phyloP scores from a whole-genome alignment of 2,888 invertebrate genomes.

The Argyra leucocephala region DNA sequence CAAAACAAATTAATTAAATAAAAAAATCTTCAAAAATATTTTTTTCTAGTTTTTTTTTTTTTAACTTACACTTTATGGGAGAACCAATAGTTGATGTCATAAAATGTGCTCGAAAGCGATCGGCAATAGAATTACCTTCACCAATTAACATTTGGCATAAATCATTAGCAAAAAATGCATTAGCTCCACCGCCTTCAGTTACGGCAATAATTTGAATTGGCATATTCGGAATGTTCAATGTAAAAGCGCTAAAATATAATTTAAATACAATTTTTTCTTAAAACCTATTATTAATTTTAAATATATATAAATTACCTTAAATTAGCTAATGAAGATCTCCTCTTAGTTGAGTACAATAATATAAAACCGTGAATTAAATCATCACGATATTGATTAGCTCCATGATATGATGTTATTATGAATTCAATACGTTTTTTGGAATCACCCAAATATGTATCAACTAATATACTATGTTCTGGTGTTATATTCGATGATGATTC shows the following conservation, averaged over 20 bases:
- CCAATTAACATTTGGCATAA: constrained; percentile 82
- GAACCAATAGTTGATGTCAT: constrained; percentile 79
- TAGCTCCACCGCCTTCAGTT: constrained; percentile 80
- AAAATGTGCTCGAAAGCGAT: constrained; percentile 80
- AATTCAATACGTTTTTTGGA: constrained; percentile 80
- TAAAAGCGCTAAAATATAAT: constrained; percentile 61
- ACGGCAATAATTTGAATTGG: constrained; percentile 91
- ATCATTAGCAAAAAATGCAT: constrained; percentile 82
- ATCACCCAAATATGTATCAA: constrained; percentile 86
- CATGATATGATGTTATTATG: constrained; percentile 90
- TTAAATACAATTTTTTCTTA: neutral
- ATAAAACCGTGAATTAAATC: constrained; percentile 91
- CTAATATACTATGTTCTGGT: constrained; percentile 69
- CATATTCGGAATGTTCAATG: constrained; percentile 83
- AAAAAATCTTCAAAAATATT: no score
- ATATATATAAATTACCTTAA: constrained; percentile 70
- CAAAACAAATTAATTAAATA: neutral
- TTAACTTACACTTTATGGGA: constrained; percentile 69
- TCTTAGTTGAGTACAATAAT: constrained; percentile 85
- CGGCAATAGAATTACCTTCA: constrained; percentile 87
- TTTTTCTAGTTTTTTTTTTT: neutral
- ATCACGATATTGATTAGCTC: constrained; percentile 82
- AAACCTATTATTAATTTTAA: neutral
- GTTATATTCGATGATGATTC: constrained; percentile 62
- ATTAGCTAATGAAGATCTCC: constrained; percentile 88